A percentile compares a stretch with the other conserved stretches of the same genome.
Evolutionary conservation across 2,797 vertebrate species (phyloP).

Genomic region (Thalassophryne amazonica): DNA sequence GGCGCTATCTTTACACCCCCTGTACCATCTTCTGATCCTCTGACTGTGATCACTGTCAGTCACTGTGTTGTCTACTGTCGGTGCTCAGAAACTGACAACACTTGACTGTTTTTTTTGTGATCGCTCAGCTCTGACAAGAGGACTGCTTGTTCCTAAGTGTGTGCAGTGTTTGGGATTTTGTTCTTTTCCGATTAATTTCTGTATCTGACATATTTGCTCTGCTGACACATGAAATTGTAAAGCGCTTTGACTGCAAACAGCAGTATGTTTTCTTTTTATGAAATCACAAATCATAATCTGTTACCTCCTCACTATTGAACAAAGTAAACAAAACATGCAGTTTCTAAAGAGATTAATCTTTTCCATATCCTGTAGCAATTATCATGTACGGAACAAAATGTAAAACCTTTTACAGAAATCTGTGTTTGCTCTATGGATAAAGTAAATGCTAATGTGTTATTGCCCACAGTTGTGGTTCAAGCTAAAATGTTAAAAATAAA

Average conservation of each 20-base stretch:
- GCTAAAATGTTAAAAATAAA: slow-evolving; percentile 28
- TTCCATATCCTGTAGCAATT: slow-evolving; percentile 12
- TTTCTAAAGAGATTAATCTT: slow-evolving; percentile 30
- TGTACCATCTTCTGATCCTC: slow-evolving; percentile 40
- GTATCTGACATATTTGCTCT: slow-evolving; percentile 61
- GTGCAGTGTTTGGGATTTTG: slow-evolving; percentile 29
- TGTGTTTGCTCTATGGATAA: slow-evolving; percentile 10
- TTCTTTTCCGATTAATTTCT: slow-evolving; percentile 42
- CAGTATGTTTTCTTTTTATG: slow-evolving; percentile 34
- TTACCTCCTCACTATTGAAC: slow-evolving; percentile 35
- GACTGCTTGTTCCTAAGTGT: slow-evolving; percentile 25
- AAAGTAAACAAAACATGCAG: slow-evolving; percentile 33
- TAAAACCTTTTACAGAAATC: slow-evolving; percentile 6
- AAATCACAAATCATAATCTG: slow-evolving; percentile 52
- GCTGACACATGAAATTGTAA: slow-evolving; percentile 54
- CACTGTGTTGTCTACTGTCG: slow-evolving; percentile 35
- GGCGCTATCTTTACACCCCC: slow-evolving; percentile 28
- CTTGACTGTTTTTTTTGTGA: slow-evolving; percentile 47
- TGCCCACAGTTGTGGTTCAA: slow-evolving; percentile 6
- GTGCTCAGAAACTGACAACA: slow-evolving; percentile 47
- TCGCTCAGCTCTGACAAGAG: slow-evolving; percentile 25
- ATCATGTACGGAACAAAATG: slow-evolving; percentile 2
- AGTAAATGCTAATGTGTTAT: slow-evolving; percentile 36
- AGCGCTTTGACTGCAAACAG: slow-evolving; percentile 31
- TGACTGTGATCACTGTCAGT: slow-evolving; percentile 48